Evolutionary conservation across 2,113 vertebrate genomes (phyloP).

Genomic region (Tragelaphus strepsiceros): DNA sequence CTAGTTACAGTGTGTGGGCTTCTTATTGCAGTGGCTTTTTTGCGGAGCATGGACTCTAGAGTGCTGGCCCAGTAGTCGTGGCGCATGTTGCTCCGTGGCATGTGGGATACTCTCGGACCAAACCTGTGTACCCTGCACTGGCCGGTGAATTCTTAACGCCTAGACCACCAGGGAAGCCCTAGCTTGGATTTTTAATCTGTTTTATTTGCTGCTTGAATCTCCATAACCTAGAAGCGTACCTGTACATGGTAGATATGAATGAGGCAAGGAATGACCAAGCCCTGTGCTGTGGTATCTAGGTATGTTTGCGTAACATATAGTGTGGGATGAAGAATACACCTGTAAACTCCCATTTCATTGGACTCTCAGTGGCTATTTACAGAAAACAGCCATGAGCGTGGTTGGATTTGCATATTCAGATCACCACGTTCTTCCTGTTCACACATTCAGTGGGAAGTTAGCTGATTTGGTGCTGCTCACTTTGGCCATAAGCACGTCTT

Average conservation of each 20-base stretch:
- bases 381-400: background rate
- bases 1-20: rapidly evolving
- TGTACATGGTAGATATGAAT: background rate
- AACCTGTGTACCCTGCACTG: background rate
- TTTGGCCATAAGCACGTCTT: background rate
- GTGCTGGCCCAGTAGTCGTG: background rate
- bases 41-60: background rate
- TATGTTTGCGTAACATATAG: background rate
- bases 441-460: background rate
- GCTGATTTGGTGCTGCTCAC: background rate
- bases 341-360: background rate
- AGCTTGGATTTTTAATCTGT: background rate
- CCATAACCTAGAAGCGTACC: background rate
- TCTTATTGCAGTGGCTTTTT: background rate
- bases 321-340: background rate
- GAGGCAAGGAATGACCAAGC: background rate
- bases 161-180: background rate
- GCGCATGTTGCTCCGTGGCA: background rate
- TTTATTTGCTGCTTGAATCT: background rate
- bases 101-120: background rate
- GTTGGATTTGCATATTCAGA: background rate
- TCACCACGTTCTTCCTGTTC: background rate
- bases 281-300: background rate
- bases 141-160: background rate
- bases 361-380: background rate